Base-by-base conservation (phyloP, 2,797 vertebrate genomes). In the Sebastes nivosus region DNA sequence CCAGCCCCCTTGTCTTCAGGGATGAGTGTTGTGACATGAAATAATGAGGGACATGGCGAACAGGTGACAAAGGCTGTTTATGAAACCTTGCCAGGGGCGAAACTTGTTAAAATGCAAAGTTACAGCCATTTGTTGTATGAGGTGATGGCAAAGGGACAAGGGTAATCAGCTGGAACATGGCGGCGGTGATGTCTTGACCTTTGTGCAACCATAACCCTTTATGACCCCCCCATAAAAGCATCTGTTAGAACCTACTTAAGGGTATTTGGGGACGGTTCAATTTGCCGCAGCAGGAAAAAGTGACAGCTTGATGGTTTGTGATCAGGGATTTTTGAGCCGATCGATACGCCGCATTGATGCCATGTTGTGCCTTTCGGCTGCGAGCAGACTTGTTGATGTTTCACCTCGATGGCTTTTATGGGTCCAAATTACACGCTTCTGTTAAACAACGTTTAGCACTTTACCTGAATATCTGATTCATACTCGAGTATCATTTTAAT, bases 101-200 rank as follows among this genome's bases (percentile, higher is more conserved):
- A 88, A 90, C 90, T 77, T 90, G 81, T 93, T 93, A 74, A 81
- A 85, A 90, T 90, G 78, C 79, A 76, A 86, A 82, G 77, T 79
- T 57, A 71, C 27, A 75, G 42, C 73, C 87, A 90, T 95, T 91
- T 90, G 77, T 90, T 89, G 82, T 82, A 61, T 67, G 74, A 50
- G 74, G 59, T 71, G 67, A 83, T 72, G 67, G 81, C 81, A 81
- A 73, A 83, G 78, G 77, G 86, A 89, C 83, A 88, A 63, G 80
- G 75, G 75, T 90, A 88, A 93, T 92, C 87, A 85, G 29, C 69
- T 29, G 72, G 60, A 72, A 88, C 82, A 54, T 18, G 20, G 20
- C 10, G 16, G 63, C 72, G 24, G 27, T 75, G 57, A 60, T 52
- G 58, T 42, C 80, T 72, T 81, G 85, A 88, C 89, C 90, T 89